These are phyloP conservation scores for Fulmarus glacialis DNA, from an alignment of 2,113 vertebrate genomes.

Conservation along the genomic window DNA sequence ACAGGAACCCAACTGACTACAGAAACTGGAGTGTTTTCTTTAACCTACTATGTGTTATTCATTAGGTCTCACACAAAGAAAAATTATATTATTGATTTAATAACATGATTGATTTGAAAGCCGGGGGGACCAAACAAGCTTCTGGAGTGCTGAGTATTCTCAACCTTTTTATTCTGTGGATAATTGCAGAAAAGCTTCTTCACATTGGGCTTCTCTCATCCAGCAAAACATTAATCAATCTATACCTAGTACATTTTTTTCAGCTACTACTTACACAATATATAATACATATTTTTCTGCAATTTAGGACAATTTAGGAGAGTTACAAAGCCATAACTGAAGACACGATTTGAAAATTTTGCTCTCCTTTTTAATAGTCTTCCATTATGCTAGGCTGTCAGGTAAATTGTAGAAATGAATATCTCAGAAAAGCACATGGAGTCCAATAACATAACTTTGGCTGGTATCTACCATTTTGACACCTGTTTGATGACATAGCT, in stretches of 20 bases:
- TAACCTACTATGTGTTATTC: background rate
- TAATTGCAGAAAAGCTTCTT: background rate
- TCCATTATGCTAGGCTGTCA: background rate
- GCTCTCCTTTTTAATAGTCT: background rate
- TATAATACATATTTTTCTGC: background rate
- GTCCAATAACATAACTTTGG: background rate
- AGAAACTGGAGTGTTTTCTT: background rate
- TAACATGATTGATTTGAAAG: constrained; percentile 8
- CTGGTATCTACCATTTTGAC: background rate
- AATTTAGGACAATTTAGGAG: background rate
- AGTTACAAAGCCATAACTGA: background rate
- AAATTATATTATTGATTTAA: background rate
- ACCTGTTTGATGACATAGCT: background rate
- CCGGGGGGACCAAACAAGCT: background rate
- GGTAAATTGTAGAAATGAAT: background rate
- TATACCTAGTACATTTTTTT: background rate
- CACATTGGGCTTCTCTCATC: background rate
- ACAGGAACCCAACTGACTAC: background rate
- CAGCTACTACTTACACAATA: background rate
- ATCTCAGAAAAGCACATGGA: background rate
- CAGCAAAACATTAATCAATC: background rate
- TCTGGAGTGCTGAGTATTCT: background rate
- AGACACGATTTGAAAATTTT: background rate
- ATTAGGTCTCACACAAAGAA: background rate
- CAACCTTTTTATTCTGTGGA: background rate